Base-by-base conservation (phyloP, 2,888 invertebrate species). In the Scaptomyza flava region DNA sequence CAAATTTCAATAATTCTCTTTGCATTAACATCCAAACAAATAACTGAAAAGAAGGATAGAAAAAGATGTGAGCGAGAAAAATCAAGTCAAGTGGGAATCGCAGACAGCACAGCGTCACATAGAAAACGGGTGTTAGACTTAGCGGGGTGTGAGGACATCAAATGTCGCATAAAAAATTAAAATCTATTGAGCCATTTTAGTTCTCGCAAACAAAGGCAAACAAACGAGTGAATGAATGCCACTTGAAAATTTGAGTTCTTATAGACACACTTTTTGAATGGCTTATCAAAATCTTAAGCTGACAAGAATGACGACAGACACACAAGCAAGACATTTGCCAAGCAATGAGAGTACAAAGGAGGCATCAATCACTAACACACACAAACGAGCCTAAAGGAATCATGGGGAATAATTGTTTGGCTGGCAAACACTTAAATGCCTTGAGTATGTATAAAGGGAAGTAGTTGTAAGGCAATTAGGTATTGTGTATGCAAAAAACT, bases 271-370 rank as follows among this genome's bases (percentile, higher is more conserved):
- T 72, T 79, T 84, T 41, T 77, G 70, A 84, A 84, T 81, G 67
- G 81, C 79, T 89, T 84, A 84, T 88, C 85, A 72, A 74, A 86
- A 87, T 89, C 82, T 89, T 74, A 74, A 89, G 85, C 82, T 70
- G 79, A 43, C 68, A 66, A 84, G 79, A 87, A 77, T 50, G 33
- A n/a, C 42, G 41, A 41, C 6, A 7, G 6, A 46, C 56, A 51
- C 48, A 20, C 33, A 60, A 20, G 14, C 60, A n/a, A 36, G 12
- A 34, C 34, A 42, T 33, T 33, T 38, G 42, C 52, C 47, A 47
- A 2, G 38, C 38, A 11, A 3, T 14, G 14, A 38, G 52, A 47
- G 14, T 7, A 82, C 71, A 79, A 79, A 78, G 60, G 73, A 71
- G 42, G 33, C 65, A 53, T 30, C 41, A 38, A 34, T 54, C 48